A percentile compares a stretch with the other conserved stretches of the same genome.
These are phyloP conservation scores for Salmo trutta DNA, from an alignment of 2,797 vertebrate species.

Conservation along the genomic window DNA sequence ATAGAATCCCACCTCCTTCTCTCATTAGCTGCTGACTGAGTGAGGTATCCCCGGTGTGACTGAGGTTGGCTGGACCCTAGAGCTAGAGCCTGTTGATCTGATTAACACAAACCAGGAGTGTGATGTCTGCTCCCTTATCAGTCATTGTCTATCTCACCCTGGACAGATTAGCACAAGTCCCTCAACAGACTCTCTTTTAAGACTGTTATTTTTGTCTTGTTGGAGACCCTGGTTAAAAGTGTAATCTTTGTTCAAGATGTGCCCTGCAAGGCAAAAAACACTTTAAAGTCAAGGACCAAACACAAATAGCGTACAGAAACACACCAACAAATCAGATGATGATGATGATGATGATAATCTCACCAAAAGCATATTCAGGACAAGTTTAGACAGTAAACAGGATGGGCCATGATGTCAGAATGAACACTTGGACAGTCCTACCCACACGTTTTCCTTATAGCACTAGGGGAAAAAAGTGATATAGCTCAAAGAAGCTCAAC, in stretches of 20 bases:
- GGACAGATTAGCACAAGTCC: constrained; percentile 30
- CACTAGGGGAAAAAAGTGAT: neutral
- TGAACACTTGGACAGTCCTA: neutral
- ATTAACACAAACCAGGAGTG: constrained; percentile 32
- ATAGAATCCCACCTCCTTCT: neutral
- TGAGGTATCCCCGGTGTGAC: constrained; percentile 6
- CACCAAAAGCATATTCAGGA: too few species aligned
- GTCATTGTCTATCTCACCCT: constrained; percentile 66
- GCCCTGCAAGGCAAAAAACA: constrained; percentile 46
- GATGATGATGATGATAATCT: neutral
- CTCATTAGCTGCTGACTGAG: constrained; percentile 13
- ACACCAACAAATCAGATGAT: neutral
- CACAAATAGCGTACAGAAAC: too few species aligned
- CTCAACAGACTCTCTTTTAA: constrained; percentile 39
- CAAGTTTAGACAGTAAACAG: neutral
- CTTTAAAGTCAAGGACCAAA: constrained; percentile 21
- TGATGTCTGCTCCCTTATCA: constrained; percentile 62
- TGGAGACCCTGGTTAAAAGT: constrained; percentile 15
- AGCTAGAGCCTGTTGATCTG: constrained; percentile 39
- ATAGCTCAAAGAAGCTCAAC: too few species aligned
- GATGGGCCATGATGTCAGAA: neutral
- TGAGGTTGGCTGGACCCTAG: constrained; percentile 5
- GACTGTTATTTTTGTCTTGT: constrained; percentile 60
- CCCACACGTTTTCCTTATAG: neutral
- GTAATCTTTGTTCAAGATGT: constrained; percentile 54